Evolutionary conservation across 2,888 invertebrate genomes (phyloP).

Genomic region (Caprella mutica): DNA sequence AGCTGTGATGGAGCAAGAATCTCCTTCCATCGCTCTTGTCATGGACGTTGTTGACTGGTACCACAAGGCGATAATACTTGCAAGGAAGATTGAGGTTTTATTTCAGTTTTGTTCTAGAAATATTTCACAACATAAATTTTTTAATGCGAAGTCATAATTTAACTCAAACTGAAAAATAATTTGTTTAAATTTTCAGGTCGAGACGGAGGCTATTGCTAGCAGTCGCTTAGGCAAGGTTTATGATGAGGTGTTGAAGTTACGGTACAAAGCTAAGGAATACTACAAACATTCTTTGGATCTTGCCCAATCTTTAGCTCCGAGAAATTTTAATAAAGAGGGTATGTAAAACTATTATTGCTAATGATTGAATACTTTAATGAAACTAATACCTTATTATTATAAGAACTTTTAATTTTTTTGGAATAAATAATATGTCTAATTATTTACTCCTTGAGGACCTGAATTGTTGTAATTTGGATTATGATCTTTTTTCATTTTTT

Average conservation of each 20-base stretch:
- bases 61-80: not conserved
- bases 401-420: too few species aligned
- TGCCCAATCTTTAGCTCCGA: not conserved
- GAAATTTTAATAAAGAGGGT: not conserved
- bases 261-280: slow-evolving; percentile 4
- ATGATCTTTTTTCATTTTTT: too few species aligned
- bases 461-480: too few species aligned
- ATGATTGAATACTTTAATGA: too few species aligned
- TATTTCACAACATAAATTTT: too few species aligned
- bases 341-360: too few species aligned
- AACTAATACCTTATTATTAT: too few species aligned
- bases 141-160: too few species aligned
- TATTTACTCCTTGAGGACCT: too few species aligned
- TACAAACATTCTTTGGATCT: not conserved
- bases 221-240: not conserved
- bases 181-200: not conserved
- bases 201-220: not conserved
- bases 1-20: not conserved
- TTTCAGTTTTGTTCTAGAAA: not conserved
- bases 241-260: slow-evolving; percentile 1
- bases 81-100: slow-evolving; percentile 6
- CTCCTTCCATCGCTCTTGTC: not conserved
- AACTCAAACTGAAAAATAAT: too few species aligned
- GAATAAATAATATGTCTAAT: too few species aligned
- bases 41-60: slow-evolving; percentile 9